Evolutionary conservation across 2,888 invertebrate genomes (phyloP), one percentile per base, ranked within the genome.

Genomic region (Drosophila antonietae): DNA sequence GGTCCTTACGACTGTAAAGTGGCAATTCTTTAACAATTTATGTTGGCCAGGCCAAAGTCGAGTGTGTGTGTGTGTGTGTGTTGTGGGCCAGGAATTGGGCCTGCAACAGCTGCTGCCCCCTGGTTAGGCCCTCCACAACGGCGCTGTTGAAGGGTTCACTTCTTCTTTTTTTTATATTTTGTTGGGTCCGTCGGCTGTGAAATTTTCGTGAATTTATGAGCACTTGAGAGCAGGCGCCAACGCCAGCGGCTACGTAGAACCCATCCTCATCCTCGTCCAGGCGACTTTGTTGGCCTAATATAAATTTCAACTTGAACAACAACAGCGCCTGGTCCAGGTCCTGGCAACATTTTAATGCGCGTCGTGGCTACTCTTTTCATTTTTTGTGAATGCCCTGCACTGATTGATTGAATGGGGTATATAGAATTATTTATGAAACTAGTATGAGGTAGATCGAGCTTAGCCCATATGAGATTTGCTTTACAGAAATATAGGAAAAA

Each of bases 11-110:
- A 82, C 88, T 87, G 80, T 87, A 90, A 91, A 91, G 87, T 89
- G 85, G 87, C 85, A 88, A 91, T 89, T 89, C 88, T 87, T 90
- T 83, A 84, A 78, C 83, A 89, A 90, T 90, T 90, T 90, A 88
- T 89, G 85, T 82, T 51, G 69, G 88, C 83, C 81, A 81, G 82
- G 77, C 88, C 80, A 87, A 73, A 79, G 80, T 79, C 75, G 77
- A 87, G 86, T 73, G 76, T 78, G 69, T 68, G 78, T 73, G 63
- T 56, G 83, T 73, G 76, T 78, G 69, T 68, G 78, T 73, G 14
- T 35, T 70, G 76, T 75, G 75, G 46, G 68, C 43, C 43, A 20
- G 37, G 35, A 41, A 18, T 20, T 43, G 56, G 47, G 57, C 56
- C 66, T 71, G 83, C 83, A 87, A 83, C 83, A 88, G 85, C 49